phyloP scores from a whole-genome alignment of 2,888 invertebrate genomes.

The Scaptomyza tumidula region DNA sequence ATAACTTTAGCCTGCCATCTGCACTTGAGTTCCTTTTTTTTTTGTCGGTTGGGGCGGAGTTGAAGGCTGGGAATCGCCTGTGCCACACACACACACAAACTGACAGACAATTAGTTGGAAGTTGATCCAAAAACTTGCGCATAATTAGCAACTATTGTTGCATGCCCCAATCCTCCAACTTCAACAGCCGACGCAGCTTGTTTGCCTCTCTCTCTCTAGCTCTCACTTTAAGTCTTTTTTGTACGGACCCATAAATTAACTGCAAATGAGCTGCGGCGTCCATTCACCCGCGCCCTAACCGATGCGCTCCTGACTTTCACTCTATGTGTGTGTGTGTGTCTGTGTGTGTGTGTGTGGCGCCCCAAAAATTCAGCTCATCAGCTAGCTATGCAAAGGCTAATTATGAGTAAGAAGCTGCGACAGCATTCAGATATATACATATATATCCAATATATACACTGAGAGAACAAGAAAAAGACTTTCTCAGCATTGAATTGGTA shows the following conservation, averaged over 20 bases:
- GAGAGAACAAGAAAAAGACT: neutral
- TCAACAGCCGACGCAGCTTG: neutral
- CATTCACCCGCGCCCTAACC: slow-evolving; percentile 27
- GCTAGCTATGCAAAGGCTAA: slow-evolving; percentile 23
- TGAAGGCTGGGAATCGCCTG: too few relatives aligned
- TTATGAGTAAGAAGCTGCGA: slow-evolving; percentile 37
- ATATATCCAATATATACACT: slow-evolving; percentile 5
- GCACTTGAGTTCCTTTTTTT: slow-evolving; percentile 42
- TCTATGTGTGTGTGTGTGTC: slow-evolving; percentile 5
- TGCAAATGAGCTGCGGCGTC: slow-evolving; percentile 56
- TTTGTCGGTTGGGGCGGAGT: neutral
- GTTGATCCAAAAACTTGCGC: slow-evolving; percentile 73
- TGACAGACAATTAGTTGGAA: slow-evolving; percentile 62
- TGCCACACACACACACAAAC: slow-evolving; percentile 35
- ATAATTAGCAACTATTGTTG: slow-evolving; percentile 74
- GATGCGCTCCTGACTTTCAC: slow-evolving; percentile 26
- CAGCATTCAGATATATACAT: slow-evolving; percentile 17
- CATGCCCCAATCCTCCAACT: slow-evolving; percentile 10
- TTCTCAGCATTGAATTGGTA: too few relatives aligned
- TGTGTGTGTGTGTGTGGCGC: slow-evolving; percentile 4
- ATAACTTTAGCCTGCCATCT: slow-evolving; percentile 44
- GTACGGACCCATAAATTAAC: slow-evolving; percentile 55
- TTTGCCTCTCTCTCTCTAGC: neutral
- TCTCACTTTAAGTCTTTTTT: slow-evolving; percentile 6
- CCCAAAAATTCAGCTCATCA: slow-evolving; percentile 12